Conservation (phyloP, 1,140 invertebrate genomes). For the Pomacea maculata region DNA sequence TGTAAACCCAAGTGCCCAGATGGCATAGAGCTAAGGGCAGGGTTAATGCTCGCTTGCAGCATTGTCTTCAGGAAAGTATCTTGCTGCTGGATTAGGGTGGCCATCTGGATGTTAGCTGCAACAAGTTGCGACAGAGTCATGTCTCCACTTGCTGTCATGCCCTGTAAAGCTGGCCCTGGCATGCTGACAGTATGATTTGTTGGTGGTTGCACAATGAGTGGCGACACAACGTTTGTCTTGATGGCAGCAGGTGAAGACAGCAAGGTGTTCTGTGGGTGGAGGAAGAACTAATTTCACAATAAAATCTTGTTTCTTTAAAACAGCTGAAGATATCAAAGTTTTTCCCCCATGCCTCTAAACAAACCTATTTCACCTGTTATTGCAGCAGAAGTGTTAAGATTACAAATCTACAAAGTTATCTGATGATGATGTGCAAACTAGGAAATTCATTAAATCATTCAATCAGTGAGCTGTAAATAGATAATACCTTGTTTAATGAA, state of each 20-base stretch:
- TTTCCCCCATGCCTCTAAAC: neutral
- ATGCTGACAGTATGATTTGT: too few species aligned
- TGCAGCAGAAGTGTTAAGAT: neutral
- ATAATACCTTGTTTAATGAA: too few species aligned
- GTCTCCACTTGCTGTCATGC: neutral
- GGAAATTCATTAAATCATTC: too few species aligned
- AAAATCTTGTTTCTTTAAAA: neutral
- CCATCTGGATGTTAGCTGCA: slow-evolving; percentile 3
- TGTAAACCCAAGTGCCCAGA: too few species aligned
- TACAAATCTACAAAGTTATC: neutral
- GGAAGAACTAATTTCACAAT: neutral
- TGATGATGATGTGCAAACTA: too few species aligned
- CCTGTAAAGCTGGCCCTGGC: neutral
- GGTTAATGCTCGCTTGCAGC: neutral
- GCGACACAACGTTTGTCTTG: slow-evolving; percentile 8
- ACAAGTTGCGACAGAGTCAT: neutral
- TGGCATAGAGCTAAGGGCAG: too few species aligned
- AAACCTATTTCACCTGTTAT: neutral
- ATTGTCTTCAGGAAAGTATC: slow-evolving; percentile 10
- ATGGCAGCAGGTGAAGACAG: neutral
- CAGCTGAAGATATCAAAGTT: neutral
- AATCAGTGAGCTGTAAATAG: too few species aligned
- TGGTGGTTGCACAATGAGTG: neutral
- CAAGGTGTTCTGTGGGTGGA: too few species aligned
- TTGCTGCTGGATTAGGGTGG: slow-evolving; percentile 3